Percentiles rank a stretch among this genome's conserved stretches.
phyloP scores from a whole-genome alignment of 2,113 vertebrate genomes.

The Eptesicus fuscus region DNA sequence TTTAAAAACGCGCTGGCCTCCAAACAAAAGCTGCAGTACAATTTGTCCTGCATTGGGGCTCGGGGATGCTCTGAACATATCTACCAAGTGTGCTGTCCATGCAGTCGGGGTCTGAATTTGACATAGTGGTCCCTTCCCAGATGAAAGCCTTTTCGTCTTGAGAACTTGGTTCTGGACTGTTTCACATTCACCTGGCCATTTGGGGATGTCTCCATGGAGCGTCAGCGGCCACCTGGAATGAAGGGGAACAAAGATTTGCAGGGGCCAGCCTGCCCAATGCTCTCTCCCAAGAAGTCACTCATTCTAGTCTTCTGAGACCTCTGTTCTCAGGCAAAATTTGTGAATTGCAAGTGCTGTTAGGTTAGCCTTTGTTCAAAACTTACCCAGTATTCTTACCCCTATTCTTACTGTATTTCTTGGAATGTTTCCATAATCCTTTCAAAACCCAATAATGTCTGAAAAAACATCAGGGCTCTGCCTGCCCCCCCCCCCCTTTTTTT shows the following conservation, averaged over 20 bases:
- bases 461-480: neutral
- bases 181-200: neutral
- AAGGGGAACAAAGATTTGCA: neutral
- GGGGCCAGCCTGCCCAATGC: neutral
- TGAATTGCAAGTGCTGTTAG: neutral
- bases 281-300: neutral
- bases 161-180: neutral
- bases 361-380: neutral
- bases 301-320: neutral
- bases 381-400: neutral
- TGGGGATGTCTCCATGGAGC: neutral
- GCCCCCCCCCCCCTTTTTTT: too few species aligned
- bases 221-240: neutral
- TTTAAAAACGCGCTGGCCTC: neutral
- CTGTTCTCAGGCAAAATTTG: neutral
- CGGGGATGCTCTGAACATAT: neutral
- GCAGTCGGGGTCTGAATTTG: neutral
- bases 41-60: neutral
- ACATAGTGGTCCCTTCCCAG: neutral
- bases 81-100: neutral
- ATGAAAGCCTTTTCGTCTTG: neutral
- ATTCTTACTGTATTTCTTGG: neutral
- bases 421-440: constrained; percentile 12
- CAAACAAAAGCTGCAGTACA: neutral
- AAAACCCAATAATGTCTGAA: constrained; percentile 13